Base-by-base conservation (phyloP, 1,140 invertebrate genomes). In the Lordiphosa mommai region DNA sequence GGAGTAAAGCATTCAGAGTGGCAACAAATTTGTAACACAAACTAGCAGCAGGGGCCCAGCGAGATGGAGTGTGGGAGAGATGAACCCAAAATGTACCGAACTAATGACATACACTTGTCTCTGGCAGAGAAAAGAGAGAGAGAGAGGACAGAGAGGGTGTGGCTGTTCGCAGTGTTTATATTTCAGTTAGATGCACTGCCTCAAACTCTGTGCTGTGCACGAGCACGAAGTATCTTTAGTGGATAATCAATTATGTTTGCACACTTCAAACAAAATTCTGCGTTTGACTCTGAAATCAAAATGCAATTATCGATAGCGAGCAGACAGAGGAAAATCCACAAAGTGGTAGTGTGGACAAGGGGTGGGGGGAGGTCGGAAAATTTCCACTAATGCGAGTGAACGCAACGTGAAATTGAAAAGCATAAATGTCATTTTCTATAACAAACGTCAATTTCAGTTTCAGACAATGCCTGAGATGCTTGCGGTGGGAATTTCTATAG, bases 341-440 rank as follows among this genome's bases (percentile, higher is more conserved):
- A 23, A 23, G 20, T 23, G 20, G 17, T 20, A 20, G 3, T 1
- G 0, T 4, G 3, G 17, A 20, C 0, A 2, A 20, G 3, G 17
- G 14, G 3, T 12, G 46, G 10, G 14, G 16, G n/a, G n/a, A n/a
- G n/a, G n/a, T n/a, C n/a, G n/a, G n/a, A n/a, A 16, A 13, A 33
- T 16, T 48, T 32, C 46, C 10, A 32, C 23, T 40, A n/a, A 47
- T 48, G 34, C 41, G 53, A 56, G 60, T 57, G 48, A 65, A 63
- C 51, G 61, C 59, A 53, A 51, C 29, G 32, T 57, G 44, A 67
- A 67, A 59, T 49, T 64, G 59, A 47, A 65, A 66, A 33, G 56
- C 65, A 69, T 69, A 49, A 69, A 69, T 69, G 65, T 67, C 64
- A 53, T 61, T 53, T 43, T 68, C 41, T 33, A 52, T 68, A 37